Base-by-base conservation (phyloP, 2,888 invertebrate genomes). In the Flexamia atlantica region DNA sequence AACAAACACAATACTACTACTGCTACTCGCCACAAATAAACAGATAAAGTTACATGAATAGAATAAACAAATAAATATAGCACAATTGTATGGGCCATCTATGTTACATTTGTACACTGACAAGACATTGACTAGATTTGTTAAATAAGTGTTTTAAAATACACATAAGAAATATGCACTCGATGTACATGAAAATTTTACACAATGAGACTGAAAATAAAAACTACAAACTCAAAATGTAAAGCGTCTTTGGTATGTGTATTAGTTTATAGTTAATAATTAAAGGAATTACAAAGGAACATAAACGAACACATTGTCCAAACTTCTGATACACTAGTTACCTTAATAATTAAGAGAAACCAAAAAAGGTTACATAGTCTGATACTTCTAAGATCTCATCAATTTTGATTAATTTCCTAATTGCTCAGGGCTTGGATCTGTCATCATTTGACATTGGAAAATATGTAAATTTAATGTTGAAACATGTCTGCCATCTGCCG, bases 71-170 rank as follows among this genome's bases (percentile, higher is more conserved):
- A 64, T 64, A 64, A 64, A 64, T 64, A 64, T 0, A 30, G 30
- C 17, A 64, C 30, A 64, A 64, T 14, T 64, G 64, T 28, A 28
- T 28, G 14, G n/a, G n/a, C n/a, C n/a, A n/a, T n/a, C 28, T 64
- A 28, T 28, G 28, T 14, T 64, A 17, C 28, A 64, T 64, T 28
- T 64, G 64, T 64, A 64, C 64, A 64, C 17, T 64, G 64, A 64
- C 64, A 64, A 64, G 30, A 64, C 20, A 30, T 28, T 64, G 64
- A 64, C 64, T 64, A 64, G 64, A 64, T 28, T 30, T 53, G 53
- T 7, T 53, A 28, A 64, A 14, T 14, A 64, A 57, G 4, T 57
- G 23, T 9, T 46, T 53, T 17, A 64, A 64, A 64, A 14, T 64
- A 64, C 64, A 64, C 30, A 28, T 28, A 64, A 30, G 64, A 64